Base-by-base conservation (phyloP, 2,797 vertebrate species). In the Sciurus vulgaris region DNA sequence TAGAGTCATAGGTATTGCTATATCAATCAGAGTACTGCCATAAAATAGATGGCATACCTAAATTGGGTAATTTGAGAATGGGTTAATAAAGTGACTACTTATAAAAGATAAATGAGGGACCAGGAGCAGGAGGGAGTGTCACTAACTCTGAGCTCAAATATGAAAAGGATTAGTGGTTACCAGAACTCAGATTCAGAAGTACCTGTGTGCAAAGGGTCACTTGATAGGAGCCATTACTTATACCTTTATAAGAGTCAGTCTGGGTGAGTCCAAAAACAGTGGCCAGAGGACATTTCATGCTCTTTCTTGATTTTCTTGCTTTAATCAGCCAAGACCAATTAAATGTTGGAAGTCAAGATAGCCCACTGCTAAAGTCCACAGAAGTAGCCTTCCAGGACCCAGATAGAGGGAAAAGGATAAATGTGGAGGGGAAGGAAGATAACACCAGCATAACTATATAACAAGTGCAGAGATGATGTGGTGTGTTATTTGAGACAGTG, bases 11-110 rank as follows among this genome's bases (percentile, higher is more conserved):
- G 30, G 38, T 70, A 85, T 65, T 56, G 24, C 33, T 12, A 0
- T n/a, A 79, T 79, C n/a, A 63, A 22, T 93, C 87, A 82, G 15
- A 69, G 18, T 49, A 49, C 33, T 74, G 81, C 30, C 76, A 22
- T 86, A 92, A 89, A 92, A 89, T 63, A 90, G 56, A 92, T 11
- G 65, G 35, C 26, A 69, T 44, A 65, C 11, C 93, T 86, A 69
- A 92, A 92, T 26, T 10, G 49, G 13, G 44, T 74, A 56, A 89
- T 89, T 82, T 49, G 12, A 33, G 44, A 41, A 63, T 63, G 93
- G 30, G 30, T 89, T 95, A 93, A 86, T 95, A 89, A 89, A 96
- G 47, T 22, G 9, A 88, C 33, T 81, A 63, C 73, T 92, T 92
- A 26, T 22, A 84, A 78, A 87, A 44, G 17, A 89, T 41, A 92